Conservation (phyloP, 64 coral and sea anemone species). For the Montipora capricornis region DNA sequence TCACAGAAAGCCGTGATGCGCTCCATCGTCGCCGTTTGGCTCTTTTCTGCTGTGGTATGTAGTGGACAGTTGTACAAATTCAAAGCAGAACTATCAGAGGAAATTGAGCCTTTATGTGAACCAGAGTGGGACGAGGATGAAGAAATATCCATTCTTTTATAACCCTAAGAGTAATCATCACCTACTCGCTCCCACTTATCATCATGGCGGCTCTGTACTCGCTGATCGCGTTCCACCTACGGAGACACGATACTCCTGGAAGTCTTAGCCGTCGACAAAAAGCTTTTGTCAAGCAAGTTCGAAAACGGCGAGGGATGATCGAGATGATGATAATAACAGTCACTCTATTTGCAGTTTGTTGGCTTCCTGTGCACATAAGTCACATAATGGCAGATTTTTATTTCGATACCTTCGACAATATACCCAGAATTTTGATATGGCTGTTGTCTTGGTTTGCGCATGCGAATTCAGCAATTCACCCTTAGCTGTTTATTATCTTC, state of each 20-base stretch:
- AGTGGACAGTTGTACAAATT: constrained; percentile 66
- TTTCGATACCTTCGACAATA: not conserved
- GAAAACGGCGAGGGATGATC: constrained; percentile 37
- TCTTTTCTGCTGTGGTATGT: constrained; percentile 57
- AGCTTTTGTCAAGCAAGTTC: constrained; percentile 27
- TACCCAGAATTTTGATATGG: not conserved
- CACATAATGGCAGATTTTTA: constrained; percentile 40
- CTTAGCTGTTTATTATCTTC: constrained; percentile 75
- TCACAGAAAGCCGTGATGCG: constrained; percentile 65
- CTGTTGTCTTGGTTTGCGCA: constrained; percentile 71
- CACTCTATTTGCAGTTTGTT: constrained; percentile 59
- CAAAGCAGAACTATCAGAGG: not conserved
- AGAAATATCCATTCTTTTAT: not conserved
- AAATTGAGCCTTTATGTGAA: not conserved
- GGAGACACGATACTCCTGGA: constrained; percentile 50
- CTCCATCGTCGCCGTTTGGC: constrained; percentile 60
- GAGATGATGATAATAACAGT: constrained; percentile 54
- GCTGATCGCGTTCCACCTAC: constrained; percentile 68
- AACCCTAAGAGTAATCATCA: constrained; percentile 65
- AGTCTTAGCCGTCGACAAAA: constrained; percentile 4
- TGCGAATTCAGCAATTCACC: constrained; percentile 74
- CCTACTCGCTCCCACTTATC: constrained; percentile 59
- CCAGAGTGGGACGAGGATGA: constrained; percentile 27
- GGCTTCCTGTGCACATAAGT: constrained; percentile 53
- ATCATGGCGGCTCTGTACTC: constrained; percentile 70